Evolutionary conservation across 2,113 vertebrate species (phyloP).

Genomic region (Echinops telfairi): DNA sequence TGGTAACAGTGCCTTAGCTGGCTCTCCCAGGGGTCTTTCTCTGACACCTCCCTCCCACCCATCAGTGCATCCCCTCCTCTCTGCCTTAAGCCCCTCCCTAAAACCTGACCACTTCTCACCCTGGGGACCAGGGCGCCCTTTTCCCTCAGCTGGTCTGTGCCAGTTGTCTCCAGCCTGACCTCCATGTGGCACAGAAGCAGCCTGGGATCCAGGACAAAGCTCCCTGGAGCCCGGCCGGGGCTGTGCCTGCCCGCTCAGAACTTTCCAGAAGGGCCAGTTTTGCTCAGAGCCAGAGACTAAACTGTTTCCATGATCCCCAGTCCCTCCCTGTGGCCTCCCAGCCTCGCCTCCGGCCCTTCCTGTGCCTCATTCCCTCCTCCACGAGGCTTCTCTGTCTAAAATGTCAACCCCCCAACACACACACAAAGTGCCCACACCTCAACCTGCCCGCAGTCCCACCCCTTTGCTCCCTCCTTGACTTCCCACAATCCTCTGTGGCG

Average conservation of each 20-base stretch:
- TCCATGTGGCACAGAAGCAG: not conserved
- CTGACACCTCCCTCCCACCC: not conserved
- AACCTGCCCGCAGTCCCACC: too few species aligned
- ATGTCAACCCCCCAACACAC: too few species aligned
- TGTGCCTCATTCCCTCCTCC: too few species aligned
- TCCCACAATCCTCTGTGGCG: not conserved
- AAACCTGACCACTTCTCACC: not conserved
- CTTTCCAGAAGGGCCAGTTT: not conserved
- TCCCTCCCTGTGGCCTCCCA: too few species aligned
- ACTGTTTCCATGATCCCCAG: not conserved
- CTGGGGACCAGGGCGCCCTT: not conserved
- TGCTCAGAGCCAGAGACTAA: not conserved
- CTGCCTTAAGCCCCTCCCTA: not conserved
- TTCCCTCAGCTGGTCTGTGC: not conserved
- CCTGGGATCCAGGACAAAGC: not conserved
- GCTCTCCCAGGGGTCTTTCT: not conserved
- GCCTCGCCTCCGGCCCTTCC: too few species aligned
- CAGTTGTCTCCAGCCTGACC: not conserved
- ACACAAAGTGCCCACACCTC: too few species aligned
- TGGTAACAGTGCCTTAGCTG: not conserved
- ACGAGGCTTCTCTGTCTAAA: not conserved
- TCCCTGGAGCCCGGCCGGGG: not conserved
- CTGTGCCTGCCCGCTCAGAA: not conserved
- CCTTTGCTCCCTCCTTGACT: not conserved
- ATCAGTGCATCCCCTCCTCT: not conserved